phyloP scores from a whole-genome alignment of 2,888 invertebrate species.

The Ornithoptera alexandrae region DNA sequence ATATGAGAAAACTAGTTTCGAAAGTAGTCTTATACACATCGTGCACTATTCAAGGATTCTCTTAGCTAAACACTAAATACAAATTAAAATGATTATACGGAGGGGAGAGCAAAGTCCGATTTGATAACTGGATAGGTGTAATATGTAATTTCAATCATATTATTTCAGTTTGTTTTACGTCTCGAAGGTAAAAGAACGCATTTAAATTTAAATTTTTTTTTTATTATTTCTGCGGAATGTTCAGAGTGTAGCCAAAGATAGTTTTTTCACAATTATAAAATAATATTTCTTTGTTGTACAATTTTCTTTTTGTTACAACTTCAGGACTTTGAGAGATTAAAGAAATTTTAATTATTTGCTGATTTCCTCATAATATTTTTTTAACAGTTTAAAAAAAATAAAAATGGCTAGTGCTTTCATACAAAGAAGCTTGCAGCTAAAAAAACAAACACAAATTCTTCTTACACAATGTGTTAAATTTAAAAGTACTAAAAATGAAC shows the following conservation, averaged over 20 bases:
- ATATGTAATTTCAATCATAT: neutral
- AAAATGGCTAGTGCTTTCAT: conserved; percentile 35
- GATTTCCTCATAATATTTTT: neutral
- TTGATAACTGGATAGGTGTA: conserved; percentile 18
- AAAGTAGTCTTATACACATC: conserved; percentile 19
- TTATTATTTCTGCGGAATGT: neutral
- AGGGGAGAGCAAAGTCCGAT: conserved; percentile 28
- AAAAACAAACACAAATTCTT: conserved; percentile 36
- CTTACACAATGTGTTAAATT: conserved; percentile 38
- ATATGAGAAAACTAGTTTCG: conserved; percentile 19
- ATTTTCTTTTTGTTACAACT: neutral
- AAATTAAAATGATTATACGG: conserved; percentile 23
- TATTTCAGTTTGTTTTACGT: conserved; percentile 11
- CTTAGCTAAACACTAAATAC: conserved; percentile 6
- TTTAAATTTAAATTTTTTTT: neutral
- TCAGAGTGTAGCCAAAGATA: neutral
- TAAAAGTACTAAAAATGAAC: conserved; percentile 42
- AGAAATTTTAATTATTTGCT: neutral
- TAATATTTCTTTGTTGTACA: no score
- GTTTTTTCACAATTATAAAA: no score
- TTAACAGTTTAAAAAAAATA: neutral
- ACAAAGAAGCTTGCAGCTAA: conserved; percentile 40
- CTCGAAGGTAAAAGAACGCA: conserved; percentile 11
- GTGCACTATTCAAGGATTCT: conserved; percentile 18
- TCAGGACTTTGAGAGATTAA: neutral